A percentile compares a stretch with the other conserved stretches of the same genome.
Conservation (phyloP, 2,797 vertebrate genomes). For the Cossypha caffra region DNA sequence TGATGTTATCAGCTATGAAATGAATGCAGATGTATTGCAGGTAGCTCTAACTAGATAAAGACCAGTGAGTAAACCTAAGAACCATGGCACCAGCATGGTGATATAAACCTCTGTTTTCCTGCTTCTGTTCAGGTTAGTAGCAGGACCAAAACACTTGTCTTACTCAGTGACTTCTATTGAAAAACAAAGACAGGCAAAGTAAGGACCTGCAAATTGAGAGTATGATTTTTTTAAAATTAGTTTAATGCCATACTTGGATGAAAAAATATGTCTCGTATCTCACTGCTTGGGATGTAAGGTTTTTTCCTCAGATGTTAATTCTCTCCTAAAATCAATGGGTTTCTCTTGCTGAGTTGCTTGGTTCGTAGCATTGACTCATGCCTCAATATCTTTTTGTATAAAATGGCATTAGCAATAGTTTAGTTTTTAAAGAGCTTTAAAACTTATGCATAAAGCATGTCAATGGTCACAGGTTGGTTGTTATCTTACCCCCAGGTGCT, state of each 20-base stretch:
- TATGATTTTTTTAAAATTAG: not conserved
- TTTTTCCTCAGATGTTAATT: not conserved
- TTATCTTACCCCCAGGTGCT: not conserved
- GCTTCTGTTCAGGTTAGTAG: not conserved
- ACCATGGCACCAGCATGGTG: not conserved
- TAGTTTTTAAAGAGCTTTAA: not conserved
- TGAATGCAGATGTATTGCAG: not conserved
- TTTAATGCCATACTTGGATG: not conserved
- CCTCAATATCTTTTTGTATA: not conserved
- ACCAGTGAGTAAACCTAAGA: not conserved
- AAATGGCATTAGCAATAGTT: not conserved
- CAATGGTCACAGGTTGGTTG: accelerated
- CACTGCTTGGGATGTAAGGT: not conserved
- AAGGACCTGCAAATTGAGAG: not conserved
- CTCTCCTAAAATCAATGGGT: not conserved
- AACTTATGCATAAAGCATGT: not conserved
- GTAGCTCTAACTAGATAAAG: not conserved
- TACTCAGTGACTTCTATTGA: not conserved
- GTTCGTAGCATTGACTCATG: not conserved
- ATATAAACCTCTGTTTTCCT: not conserved
- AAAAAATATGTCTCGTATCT: not conserved
- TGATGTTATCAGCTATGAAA: not conserved
- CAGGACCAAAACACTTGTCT: not conserved
- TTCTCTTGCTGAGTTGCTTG: not conserved
- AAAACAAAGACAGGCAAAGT: not conserved